Base-by-base conservation (phyloP, 1,140 invertebrate species). In the Solen grandis region DNA sequence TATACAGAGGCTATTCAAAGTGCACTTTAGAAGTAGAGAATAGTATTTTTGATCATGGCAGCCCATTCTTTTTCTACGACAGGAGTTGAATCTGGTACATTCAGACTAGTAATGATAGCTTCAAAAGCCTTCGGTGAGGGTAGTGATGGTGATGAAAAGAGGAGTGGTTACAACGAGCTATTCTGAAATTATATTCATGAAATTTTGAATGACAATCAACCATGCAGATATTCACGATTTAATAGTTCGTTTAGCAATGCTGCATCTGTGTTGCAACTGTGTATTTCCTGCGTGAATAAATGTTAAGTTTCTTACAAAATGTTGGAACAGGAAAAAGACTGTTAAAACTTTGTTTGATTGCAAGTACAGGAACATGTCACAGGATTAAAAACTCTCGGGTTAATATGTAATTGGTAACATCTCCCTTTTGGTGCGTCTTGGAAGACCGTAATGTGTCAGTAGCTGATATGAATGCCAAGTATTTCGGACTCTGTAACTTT, bases 401-500 rank as follows among this genome's bases (percentile, higher is more conserved):
- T 73, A 14, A 59, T 73, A 22, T 59, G 69, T 59, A 73, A 57
- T 57, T 36, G 8, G 25, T 57, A 22, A 59, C 29, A 13, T 73
- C 16, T 35, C 69, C 69, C 10, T 25, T 73, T 10, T 73, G 69
- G 69, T 38, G 31, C 29, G 54, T 73, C 4, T 73, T 38, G 25
- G 70, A 74, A 41, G 70, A 74, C 35, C 59, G 46, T 62, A 65
- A 62, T 36, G 36, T 81, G 5, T 69, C 70, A 62, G 46, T 81
- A 19, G 5, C 54, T 16, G 73, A 68, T 5, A 82, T 82, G 80
- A 82, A 82, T 60, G 29, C 10, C 14, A 69, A 75, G 8, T 82
- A 82, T 25, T 65, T 75, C 5, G 27, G 70, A 22, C 38, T 75
- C n/a, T 22, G 72, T 75, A 5, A 57, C 50, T 46, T 81, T 66